These are phyloP conservation scores for Stenichneumon culpator DNA, from an alignment of 2,888 invertebrate genomes.

Conservation along the genomic window DNA sequence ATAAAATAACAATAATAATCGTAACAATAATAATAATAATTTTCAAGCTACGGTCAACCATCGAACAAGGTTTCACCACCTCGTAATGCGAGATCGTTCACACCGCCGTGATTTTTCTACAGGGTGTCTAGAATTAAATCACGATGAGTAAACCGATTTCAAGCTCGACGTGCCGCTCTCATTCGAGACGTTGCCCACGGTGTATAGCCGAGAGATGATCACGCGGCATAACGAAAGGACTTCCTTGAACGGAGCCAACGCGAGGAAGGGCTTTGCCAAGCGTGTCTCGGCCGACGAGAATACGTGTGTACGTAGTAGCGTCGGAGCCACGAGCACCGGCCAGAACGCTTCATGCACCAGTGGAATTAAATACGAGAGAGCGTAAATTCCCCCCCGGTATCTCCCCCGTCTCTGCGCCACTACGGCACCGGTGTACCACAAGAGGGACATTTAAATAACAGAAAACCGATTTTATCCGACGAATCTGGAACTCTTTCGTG, in stretches of 20 bases:
- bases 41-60: background rate
- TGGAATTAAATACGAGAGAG: slow-evolving; percentile 79
- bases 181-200: slow-evolving; percentile 32
- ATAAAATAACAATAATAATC: background rate
- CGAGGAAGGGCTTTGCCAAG: slow-evolving; percentile 50
- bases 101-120: slow-evolving; percentile 32
- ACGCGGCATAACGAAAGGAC: slow-evolving; percentile 55
- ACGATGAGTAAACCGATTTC: background rate
- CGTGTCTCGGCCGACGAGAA: slow-evolving; percentile 47
- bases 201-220: slow-evolving; percentile 27
- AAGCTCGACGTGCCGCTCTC: background rate
- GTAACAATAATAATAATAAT: background rate
- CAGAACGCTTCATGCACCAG: slow-evolving; percentile 80
- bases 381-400: slow-evolving; percentile 67
- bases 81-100: slow-evolving; percentile 24
- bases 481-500: slow-evolving; percentile 32
- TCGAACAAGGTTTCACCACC: background rate
- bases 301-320: slow-evolving; percentile 19
- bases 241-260: slow-evolving; percentile 49
- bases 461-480: slow-evolving; percentile 46
- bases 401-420: slow-evolving; percentile 3
- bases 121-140: slow-evolving; percentile 17
- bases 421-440: background rate
- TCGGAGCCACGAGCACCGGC: slow-evolving; percentile 68
- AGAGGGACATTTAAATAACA: slow-evolving; percentile 62